Percentiles rank a stretch among this genome's conserved stretches.
These are phyloP conservation scores for Drosophila cognata DNA, from an alignment of 2,888 invertebrate species.

Conservation along the genomic window DNA sequence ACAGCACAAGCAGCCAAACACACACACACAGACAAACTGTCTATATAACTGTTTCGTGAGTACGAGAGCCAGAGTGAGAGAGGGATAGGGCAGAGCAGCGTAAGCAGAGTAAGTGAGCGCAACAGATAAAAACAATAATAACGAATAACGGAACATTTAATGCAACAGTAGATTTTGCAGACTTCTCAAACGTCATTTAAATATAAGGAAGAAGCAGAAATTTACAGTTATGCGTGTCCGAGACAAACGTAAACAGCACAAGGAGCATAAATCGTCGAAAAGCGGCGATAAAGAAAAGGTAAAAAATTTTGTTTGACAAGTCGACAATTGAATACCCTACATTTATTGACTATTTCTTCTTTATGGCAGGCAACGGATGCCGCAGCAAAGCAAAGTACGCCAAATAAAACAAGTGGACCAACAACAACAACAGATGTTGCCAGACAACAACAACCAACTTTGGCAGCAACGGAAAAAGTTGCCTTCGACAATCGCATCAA, in stretches of 20 bases:
- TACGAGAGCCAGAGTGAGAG: constrained; percentile 29
- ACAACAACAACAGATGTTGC: constrained; percentile 8
- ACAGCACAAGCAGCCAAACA: constrained; percentile 21
- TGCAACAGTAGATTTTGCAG: constrained; percentile 13
- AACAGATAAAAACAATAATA: constrained; percentile 45
- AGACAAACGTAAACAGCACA: constrained; percentile 64
- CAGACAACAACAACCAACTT: constrained; percentile 26
- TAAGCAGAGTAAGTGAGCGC: constrained; percentile 45
- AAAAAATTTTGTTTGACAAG: constrained; percentile 11
- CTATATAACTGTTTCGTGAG: constrained; percentile 30
- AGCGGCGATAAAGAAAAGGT: constrained; percentile 39
- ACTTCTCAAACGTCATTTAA: constrained; percentile 17
- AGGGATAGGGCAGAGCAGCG: constrained; percentile 15
- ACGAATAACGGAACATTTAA: constrained; percentile 29
- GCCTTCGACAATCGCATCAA: constrained; percentile 83
- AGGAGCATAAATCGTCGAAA: constrained; percentile 50
- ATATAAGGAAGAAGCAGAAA: constrained; percentile 7
- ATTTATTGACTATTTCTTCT: background rate
- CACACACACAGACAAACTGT: constrained; percentile 7
- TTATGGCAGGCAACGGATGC: constrained; percentile 31
- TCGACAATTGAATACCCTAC: background rate
- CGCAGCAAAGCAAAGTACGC: constrained; percentile 24
- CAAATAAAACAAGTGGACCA: constrained; percentile 14
- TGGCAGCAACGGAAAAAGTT: constrained; percentile 73
- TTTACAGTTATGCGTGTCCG: constrained; percentile 66